A percentile compares a stretch with the other conserved stretches of the same genome.
Conservation (phyloP, 1,140 invertebrate genomes). For the Leptopilina clavipes region DNA sequence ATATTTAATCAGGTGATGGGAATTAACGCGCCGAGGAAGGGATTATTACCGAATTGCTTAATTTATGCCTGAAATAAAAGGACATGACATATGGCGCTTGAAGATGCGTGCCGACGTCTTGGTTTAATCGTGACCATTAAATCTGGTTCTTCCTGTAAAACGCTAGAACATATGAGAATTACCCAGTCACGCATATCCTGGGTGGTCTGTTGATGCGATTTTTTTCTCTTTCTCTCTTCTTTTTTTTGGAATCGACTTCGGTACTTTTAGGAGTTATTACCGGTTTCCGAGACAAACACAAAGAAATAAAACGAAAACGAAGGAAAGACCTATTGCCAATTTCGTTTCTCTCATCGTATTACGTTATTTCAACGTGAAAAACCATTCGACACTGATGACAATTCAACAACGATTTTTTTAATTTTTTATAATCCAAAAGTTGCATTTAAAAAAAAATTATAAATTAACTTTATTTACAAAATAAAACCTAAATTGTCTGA, state of each 20-base stretch:
- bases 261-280: conserved; percentile 31
- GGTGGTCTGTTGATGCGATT: conserved; percentile 20
- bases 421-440: too few relatives aligned
- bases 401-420: too few relatives aligned
- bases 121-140: conserved; percentile 41
- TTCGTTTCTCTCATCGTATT: too few relatives aligned
- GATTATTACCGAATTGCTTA: conserved; percentile 19
- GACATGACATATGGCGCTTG: conserved; percentile 35
- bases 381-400: too few relatives aligned
- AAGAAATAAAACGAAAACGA: conserved; percentile 35
- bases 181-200: conserved; percentile 29
- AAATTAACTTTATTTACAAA: too few relatives aligned
- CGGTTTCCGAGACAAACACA: conserved; percentile 32
- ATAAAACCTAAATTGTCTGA: too few relatives aligned
- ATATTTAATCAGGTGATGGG: conserved; percentile 12
- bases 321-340: conserved; percentile 20
- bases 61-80: conserved; percentile 43
- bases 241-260: background rate
- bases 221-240: too few relatives aligned
- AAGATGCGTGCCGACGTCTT: conserved; percentile 40
- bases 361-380: too few relatives aligned
- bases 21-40: background rate
- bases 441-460: too few relatives aligned
- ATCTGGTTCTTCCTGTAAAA: conserved; percentile 33
- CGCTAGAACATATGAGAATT: conserved; percentile 30